These are phyloP conservation scores for Musca vetustissima DNA, from an alignment of 1,140 invertebrate genomes.

Conservation along the genomic window DNA sequence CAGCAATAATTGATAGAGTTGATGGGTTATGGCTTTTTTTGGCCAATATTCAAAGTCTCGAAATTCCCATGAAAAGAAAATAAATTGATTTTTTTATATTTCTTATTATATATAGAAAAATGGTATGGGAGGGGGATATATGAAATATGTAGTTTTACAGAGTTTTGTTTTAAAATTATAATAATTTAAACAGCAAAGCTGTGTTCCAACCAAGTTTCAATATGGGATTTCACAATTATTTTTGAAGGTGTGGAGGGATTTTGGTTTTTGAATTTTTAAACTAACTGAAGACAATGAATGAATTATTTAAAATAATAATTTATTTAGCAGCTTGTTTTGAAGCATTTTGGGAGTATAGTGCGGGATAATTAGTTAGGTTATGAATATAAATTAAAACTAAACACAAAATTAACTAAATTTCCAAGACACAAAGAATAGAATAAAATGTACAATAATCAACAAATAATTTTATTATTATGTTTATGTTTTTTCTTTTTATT, in stretches of 20 bases:
- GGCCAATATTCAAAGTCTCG: too few relatives aligned
- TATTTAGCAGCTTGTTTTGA: conserved; percentile 1
- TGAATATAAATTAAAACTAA: conserved; percentile 13
- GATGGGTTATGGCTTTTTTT: conserved; percentile 10
- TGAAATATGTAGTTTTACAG: too few relatives aligned
- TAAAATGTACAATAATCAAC: conserved; percentile 13
- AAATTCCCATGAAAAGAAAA: too few relatives aligned
- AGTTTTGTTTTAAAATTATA: neutral
- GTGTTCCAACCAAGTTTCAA: neutral
- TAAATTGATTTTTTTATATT: too few relatives aligned
- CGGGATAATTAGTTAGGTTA: neutral
- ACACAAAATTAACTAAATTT: conserved; percentile 14
- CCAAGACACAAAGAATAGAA: neutral
- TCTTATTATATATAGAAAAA: too few relatives aligned
- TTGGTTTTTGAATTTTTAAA: too few relatives aligned
- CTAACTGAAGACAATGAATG: neutral
- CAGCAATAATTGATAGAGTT: conserved; percentile 12
- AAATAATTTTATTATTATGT: neutral
- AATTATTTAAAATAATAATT: neutral
- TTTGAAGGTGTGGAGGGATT: neutral
- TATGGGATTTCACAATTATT: too few relatives aligned
- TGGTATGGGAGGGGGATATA: too few relatives aligned
- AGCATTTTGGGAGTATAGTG: neutral
- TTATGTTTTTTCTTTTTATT: too few relatives aligned
- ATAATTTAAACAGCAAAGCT: conserved; percentile 8